Percentiles rank a stretch among this genome's conserved stretches.
Evolutionary conservation across 2,113 vertebrate species (phyloP).

Genomic region (Arvicanthis niloticus): DNA sequence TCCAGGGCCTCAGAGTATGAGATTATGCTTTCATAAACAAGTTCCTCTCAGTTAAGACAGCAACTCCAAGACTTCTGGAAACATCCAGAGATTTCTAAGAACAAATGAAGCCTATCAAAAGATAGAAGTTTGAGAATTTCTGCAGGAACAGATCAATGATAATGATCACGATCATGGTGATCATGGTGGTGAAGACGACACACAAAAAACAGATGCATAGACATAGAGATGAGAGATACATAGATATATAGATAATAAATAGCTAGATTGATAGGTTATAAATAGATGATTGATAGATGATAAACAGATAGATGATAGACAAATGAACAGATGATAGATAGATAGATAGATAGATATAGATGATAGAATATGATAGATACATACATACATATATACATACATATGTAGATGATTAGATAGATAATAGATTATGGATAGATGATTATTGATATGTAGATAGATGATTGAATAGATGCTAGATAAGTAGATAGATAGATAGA

Average conservation of each 20-base stretch:
- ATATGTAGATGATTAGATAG: not conserved
- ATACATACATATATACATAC: not conserved
- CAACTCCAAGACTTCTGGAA: not conserved
- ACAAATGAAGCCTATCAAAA: not conserved
- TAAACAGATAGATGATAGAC: not conserved
- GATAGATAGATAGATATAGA: not conserved
- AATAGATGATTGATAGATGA: not conserved
- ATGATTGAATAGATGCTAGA: no score
- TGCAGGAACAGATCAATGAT: not conserved
- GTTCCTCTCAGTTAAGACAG: not conserved
- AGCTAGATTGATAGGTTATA: not conserved
- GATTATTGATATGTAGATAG: not conserved
- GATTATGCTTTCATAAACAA: not conserved
- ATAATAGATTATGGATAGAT: not conserved
- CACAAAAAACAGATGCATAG: not conserved
- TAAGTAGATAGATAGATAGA: not conserved
- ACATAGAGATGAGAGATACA: not conserved
- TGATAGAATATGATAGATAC: no score
- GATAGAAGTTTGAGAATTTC: not conserved
- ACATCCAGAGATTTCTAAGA: not conserved
- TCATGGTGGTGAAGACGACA: not conserved
- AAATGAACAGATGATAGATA: not conserved
- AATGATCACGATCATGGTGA: not conserved
- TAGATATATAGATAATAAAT: not conserved
- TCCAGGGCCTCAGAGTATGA: not conserved